Conservation (phyloP, 64 coral and sea anemone genomes). For the Catalaphyllia jardinei region DNA sequence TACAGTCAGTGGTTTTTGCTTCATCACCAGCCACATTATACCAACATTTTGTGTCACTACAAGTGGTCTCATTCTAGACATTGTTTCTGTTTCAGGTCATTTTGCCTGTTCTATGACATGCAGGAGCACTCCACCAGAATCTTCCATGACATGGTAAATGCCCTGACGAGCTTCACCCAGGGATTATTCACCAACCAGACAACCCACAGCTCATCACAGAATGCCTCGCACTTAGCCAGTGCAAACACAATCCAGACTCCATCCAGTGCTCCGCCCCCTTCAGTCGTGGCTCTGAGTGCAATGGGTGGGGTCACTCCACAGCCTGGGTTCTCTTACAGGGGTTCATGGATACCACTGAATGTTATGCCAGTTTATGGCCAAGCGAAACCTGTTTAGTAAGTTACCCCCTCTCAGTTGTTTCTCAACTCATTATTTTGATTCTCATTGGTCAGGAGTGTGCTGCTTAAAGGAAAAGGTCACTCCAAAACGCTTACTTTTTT, state of each 20-base stretch:
- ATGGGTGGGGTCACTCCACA: slow-evolving; percentile 88
- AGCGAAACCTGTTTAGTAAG: slow-evolving; percentile 99
- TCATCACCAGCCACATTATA: too few species aligned
- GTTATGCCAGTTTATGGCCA: slow-evolving; percentile 90
- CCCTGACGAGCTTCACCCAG: slow-evolving; percentile 90
- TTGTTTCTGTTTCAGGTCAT: slow-evolving; percentile 65
- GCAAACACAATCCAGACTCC: slow-evolving; percentile 79
- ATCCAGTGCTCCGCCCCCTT: slow-evolving; percentile 79
- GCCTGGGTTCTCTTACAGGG: slow-evolving; percentile 90
- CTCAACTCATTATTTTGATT: too few species aligned
- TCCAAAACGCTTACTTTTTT: too few species aligned
- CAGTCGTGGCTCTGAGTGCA: slow-evolving; percentile 80
- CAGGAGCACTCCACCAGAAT: slow-evolving; percentile 98
- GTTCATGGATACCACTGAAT: slow-evolving; percentile 87
- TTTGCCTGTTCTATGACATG: slow-evolving; percentile 98
- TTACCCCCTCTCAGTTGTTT: not conserved
- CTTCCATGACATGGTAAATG: slow-evolving; percentile 96
- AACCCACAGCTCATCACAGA: slow-evolving; percentile 54
- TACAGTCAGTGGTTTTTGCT: too few species aligned
- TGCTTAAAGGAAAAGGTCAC: too few species aligned
- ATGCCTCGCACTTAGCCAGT: slow-evolving; percentile 10
- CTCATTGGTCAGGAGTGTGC: too few species aligned
- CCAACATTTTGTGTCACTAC: not conserved
- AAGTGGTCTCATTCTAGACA: not conserved
- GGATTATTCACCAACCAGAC: slow-evolving; percentile 70